A percentile compares a stretch with the other conserved stretches of the same genome.
Evolutionary conservation across 1,140 invertebrate genomes (phyloP).

Genomic region (Tetramorium parvispinum): DNA sequence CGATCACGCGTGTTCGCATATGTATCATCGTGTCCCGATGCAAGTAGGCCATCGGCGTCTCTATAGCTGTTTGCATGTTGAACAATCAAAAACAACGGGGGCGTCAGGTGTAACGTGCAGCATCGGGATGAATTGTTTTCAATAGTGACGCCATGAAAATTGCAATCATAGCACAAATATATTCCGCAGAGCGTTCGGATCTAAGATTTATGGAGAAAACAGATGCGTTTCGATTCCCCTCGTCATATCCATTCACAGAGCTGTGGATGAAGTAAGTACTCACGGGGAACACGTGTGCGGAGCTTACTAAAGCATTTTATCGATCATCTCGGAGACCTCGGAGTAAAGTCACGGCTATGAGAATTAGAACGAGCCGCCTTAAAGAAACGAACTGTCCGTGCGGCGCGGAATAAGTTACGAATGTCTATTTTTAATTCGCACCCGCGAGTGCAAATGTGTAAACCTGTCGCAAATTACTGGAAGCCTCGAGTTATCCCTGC

Average conservation of each 20-base stretch:
- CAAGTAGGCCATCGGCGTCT: constrained; percentile 71
- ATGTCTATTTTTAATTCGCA: constrained; percentile 43
- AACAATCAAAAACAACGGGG: constrained; percentile 73
- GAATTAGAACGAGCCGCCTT: constrained; percentile 3
- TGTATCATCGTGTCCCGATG: constrained; percentile 30
- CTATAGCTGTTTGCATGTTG: constrained; percentile 62
- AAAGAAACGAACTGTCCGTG: background rate
- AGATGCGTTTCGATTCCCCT: background rate
- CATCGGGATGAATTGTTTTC: constrained; percentile 1
- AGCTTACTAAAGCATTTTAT: constrained; percentile 54
- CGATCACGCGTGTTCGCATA: constrained; percentile 47
- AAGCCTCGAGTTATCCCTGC: background rate
- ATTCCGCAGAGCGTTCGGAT: background rate
- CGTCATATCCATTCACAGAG: background rate
- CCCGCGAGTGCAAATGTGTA: background rate
- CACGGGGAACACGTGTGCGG: background rate
- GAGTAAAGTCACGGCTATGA: constrained; percentile 45
- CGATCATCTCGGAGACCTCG: constrained; percentile 52
- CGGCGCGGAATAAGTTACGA: constrained; percentile 12
- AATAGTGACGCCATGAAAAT: background rate
- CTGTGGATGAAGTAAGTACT: background rate
- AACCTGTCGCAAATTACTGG: background rate
- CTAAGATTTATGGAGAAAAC: background rate
- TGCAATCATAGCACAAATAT: background rate
- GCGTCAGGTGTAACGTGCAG: background rate